Evolutionary conservation across 2,113 vertebrate species (phyloP), one percentile per base, ranked within the genome.

Genomic region (Acanthochromis polyacanthus): DNA sequence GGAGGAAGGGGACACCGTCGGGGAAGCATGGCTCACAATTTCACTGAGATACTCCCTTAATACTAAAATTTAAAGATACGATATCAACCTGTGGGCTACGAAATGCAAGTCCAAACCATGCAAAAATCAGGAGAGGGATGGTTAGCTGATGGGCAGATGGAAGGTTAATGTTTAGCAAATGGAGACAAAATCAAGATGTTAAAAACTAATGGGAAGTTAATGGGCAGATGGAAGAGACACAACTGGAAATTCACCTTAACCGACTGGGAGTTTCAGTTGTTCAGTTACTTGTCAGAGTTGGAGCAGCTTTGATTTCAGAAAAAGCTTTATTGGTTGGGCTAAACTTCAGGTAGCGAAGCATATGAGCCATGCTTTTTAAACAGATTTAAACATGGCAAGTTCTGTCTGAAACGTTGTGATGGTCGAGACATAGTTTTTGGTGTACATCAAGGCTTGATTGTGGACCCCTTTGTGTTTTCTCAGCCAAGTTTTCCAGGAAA

Each of bases 61-160:
- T 12, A 40, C 5, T 10, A 17, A 50, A n/a, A 4, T 19, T n/a
- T 10, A n/a, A 51, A 25, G 16, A 38, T 78, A 25, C 65, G 17
- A 50, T 10, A 56, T 45, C 66, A 70, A 66, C 75, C 45, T 23
- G 60, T 23, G 61, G 28, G 60, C 63, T 62, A 72, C 46, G 2
- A 51, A 72, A 38, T 80, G 73, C 67, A 67, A 73, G 48, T 58
- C 14, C 51, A 60, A 62, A 78, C 9, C 87, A 86, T 91, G 88
- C 88, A 88, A 43, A 78, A 83, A 68, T 20, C 70, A 80, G 86
- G 65, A 80, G 25, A 65, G 75, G 76, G 81, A 84, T 84, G 88
- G 75, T 62, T 38, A 65, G 82, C 84, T 52, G 53, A 72, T 74
- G 75, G 48, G 76, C 17, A 3, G 65, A 76, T 84, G 86, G 59